These are phyloP conservation scores for Microcebus griseorufus DNA, from an alignment of 2,113 vertebrate genomes.

Conservation along the genomic window DNA sequence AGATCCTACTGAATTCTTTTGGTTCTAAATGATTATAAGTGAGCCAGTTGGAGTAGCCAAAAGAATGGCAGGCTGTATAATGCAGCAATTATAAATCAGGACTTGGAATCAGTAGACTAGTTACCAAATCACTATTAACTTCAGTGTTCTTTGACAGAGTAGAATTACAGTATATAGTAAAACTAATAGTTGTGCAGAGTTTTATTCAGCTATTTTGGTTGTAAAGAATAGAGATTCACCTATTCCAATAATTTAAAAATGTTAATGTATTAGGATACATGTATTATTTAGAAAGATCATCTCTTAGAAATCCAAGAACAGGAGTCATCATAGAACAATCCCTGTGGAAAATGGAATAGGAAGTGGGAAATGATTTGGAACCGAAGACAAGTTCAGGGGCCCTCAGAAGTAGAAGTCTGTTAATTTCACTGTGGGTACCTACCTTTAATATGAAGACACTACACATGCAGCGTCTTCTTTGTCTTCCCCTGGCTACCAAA, in stretches of 20 bases:
- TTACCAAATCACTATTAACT: neutral
- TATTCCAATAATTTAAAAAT: neutral
- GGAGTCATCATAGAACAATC: neutral
- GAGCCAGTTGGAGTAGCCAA: neutral
- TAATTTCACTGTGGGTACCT: neutral
- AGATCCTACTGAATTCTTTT: neutral
- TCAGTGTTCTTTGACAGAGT: neutral
- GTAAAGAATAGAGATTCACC: slow-evolving; percentile 15
- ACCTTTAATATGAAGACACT: neutral
- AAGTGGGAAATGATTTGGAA: neutral
- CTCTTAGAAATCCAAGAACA: neutral
- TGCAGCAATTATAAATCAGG: neutral
- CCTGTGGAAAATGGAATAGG: neutral
- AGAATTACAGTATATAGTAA: neutral
- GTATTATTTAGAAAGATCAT: neutral
- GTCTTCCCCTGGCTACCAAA: neutral
- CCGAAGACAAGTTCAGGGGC: neutral
- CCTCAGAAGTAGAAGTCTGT: neutral
- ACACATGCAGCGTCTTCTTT: neutral
- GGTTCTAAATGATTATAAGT: neutral
- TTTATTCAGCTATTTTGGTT: slow-evolving; percentile 18
- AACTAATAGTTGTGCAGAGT: neutral
- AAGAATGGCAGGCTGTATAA: neutral
- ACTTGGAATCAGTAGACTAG: neutral
- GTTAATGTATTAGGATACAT: neutral